phyloP scores from a whole-genome alignment of 2,888 invertebrate species.

The Aphidius colemani region DNA sequence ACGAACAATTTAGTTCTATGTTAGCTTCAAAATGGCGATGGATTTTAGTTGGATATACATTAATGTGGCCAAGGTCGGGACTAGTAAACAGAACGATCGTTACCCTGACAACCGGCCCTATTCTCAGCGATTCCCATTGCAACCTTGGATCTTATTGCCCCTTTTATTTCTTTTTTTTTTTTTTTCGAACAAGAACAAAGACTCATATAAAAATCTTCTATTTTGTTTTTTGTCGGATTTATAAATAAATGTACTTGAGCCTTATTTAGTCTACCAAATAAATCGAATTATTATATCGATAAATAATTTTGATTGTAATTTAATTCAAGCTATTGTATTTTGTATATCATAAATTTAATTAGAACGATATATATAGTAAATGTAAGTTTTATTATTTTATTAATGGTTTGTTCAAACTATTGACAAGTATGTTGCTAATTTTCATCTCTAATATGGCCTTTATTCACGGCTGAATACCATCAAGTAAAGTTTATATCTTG shows the following conservation, averaged over 20 bases:
- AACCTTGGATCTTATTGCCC: constrained; percentile 27
- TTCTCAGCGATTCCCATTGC: constrained; percentile 26
- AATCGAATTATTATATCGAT: too few relatives aligned
- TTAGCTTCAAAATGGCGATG: constrained; percentile 28
- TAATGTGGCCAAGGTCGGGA: constrained; percentile 56
- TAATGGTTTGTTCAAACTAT: too few relatives aligned
- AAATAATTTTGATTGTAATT: too few relatives aligned
- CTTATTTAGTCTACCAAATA: too few relatives aligned
- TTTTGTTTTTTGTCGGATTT: too few relatives aligned
- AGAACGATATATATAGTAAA: too few relatives aligned
- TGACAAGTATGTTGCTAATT: too few relatives aligned
- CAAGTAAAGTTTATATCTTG: not conserved
- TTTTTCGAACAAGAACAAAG: not conserved
- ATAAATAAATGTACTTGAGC: too few relatives aligned
- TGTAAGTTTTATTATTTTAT: too few relatives aligned
- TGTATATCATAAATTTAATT: too few relatives aligned
- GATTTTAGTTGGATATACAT: constrained; percentile 37
- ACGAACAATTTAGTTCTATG: constrained; percentile 2
- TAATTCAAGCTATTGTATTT: too few relatives aligned
- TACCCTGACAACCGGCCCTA: constrained; percentile 49
- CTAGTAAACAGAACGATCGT: constrained; percentile 48
- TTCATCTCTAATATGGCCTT: not conserved
- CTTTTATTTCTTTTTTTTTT: not conserved
- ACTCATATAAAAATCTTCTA: not conserved
- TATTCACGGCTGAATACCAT: constrained; percentile 11